Evolutionary conservation across 2,113 vertebrate species (phyloP), one percentile per base, ranked within the genome.

Genomic region (Archocentrus centrarchus): DNA sequence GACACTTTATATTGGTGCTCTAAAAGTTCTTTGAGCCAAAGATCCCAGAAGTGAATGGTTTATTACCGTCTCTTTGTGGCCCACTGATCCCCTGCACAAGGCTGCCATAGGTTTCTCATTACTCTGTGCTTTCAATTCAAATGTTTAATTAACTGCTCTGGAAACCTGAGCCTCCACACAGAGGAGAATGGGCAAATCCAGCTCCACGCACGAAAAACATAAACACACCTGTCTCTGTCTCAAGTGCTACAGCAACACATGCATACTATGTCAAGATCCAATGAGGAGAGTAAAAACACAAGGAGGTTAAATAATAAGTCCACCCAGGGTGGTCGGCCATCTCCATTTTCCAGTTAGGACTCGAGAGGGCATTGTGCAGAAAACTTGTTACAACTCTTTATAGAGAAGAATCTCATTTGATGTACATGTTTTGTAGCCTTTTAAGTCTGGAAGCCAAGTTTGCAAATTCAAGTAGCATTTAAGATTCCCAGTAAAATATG

Each of bases 81-180:
- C 47, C 57, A 18, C 91, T 89, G 93, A 94, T 95, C 93, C 93
- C 85, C 82, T 61, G 90, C 92, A 92, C 93, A 92, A 92, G 89
- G 90, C 93, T 90, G 87, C 92, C 93, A 94, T 92, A 94, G 94
- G 93, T 94, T 94, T 95, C 95, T 96, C 94, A 96, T 95, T 96
- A 96, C 93, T 83, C 47, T 62, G 81, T 61, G 64, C 92, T 89
- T 93, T 95, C 90, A 92, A 95, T 96, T 94, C 93, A 94, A 94
- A 93, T 92, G 93, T 94, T 96, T 95, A 93, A 96, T 96, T 95
- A 95, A 94, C 93, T 91, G 79, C 90, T 94, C 64, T 81, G 87
- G 93, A 94, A 95, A 96, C 81, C 82, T 47, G 86, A 95, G 86
- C 86, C 88, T 79, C 70, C 8, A n/a, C 41, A 55, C 78, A 27